Evolutionary conservation across 2,113 vertebrate genomes (phyloP).

Genomic region (Formicarius rufipectus): DNA sequence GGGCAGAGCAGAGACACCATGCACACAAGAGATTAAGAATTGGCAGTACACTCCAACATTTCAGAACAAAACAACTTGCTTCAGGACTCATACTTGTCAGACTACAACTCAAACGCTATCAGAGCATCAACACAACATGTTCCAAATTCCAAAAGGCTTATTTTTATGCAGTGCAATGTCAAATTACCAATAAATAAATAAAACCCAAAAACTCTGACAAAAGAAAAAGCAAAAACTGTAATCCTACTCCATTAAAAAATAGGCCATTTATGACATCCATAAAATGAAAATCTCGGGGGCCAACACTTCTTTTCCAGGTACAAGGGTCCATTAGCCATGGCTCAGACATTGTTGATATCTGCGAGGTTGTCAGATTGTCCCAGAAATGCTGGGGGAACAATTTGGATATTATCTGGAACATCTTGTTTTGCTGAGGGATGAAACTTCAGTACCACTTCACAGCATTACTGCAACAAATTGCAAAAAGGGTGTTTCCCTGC

Average conservation of each 20-base stretch:
- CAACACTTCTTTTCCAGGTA: not conserved
- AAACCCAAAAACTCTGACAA: not conserved
- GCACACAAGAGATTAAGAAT: not conserved
- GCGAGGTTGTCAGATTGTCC: not conserved
- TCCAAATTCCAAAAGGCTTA: not conserved
- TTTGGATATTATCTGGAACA: not conserved
- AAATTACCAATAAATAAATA: not conserved
- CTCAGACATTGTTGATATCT: not conserved
- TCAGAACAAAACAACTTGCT: not conserved
- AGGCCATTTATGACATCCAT: not conserved
- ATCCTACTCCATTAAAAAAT: not conserved
- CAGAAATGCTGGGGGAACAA: not conserved
- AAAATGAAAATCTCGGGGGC: not conserved
- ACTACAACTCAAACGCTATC: not conserved
- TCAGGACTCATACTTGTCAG: not conserved
- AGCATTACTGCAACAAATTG: not conserved
- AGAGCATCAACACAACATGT: not conserved
- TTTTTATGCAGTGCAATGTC: not conserved
- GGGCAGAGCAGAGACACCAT: not conserved
- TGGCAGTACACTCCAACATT: not conserved
- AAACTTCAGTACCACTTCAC: not conserved
- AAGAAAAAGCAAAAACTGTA: not conserved
- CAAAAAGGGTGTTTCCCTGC: constrained; percentile 10
- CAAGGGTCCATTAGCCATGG: not conserved
- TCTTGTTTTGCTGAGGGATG: constrained; percentile 9